phyloP scores from a whole-genome alignment of 1,140 invertebrate genomes.

The Drosophila mojavensis region DNA sequence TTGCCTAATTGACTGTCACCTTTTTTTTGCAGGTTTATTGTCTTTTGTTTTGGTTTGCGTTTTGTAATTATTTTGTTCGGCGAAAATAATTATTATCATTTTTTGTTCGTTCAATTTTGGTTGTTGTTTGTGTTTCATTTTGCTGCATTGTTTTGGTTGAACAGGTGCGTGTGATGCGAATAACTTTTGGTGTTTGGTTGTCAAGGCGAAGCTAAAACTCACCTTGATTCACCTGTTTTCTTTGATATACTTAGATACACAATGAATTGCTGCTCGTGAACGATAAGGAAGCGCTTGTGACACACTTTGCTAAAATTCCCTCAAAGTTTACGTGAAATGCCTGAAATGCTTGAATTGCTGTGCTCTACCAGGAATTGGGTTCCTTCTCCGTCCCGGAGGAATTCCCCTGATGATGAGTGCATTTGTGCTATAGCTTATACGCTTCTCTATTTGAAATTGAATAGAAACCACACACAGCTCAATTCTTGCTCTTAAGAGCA shows the following conservation, averaged over 20 bases:
- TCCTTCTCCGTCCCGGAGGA: neutral
- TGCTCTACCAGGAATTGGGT: neutral
- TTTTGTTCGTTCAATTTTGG: conserved; percentile 6
- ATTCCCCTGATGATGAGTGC: no score
- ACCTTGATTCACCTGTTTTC: conserved; percentile 30
- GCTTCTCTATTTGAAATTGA: no score
- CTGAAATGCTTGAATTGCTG: no score
- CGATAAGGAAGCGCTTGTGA: conserved; percentile 35
- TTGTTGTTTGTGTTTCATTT: neutral
- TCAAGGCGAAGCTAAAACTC: conserved; percentile 25
- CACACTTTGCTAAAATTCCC: neutral
- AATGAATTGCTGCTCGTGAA: neutral
- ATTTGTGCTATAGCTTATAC: no score
- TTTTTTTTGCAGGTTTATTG: conserved; percentile 3
- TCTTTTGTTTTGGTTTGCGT: conserved; percentile 15
- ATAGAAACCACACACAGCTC: no score
- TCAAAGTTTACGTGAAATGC: neutral
- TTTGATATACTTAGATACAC: neutral
- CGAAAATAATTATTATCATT: conserved; percentile 17
- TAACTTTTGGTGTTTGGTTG: conserved; percentile 33
- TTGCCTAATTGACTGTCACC: conserved; percentile 33
- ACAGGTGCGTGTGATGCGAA: conserved; percentile 27
- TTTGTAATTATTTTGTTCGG: conserved; percentile 29
- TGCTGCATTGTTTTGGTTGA: conserved; percentile 23
- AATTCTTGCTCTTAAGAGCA: no score